These are phyloP conservation scores for Cephalopholis sonnerati DNA, from an alignment of 2,113 vertebrate genomes.

Conservation along the genomic window DNA sequence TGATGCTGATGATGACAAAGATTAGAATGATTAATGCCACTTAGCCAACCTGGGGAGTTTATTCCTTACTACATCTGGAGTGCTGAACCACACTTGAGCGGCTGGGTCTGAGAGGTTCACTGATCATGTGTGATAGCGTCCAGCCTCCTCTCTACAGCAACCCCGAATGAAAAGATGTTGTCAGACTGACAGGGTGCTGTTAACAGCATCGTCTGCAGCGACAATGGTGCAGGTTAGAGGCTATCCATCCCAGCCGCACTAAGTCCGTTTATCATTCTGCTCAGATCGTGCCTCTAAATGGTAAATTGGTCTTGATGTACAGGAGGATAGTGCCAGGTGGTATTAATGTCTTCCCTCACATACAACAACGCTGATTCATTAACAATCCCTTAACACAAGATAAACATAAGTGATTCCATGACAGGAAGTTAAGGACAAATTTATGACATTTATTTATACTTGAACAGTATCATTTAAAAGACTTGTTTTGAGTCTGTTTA, in stretches of 20 bases:
- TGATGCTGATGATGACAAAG: conserved; percentile 40
- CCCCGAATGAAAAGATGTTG: conserved; percentile 61
- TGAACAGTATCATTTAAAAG: not conserved
- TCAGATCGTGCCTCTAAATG: conserved; percentile 25
- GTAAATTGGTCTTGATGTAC: conserved; percentile 17
- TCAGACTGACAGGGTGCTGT: conserved; percentile 61
- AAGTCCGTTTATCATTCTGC: conserved; percentile 33
- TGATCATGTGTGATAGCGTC: conserved; percentile 55
- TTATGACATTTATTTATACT: not conserved
- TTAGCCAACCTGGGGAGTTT: conserved; percentile 27
- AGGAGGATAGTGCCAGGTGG: conserved; percentile 6
- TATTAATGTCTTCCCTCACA: conserved; percentile 10
- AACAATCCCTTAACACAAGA: not conserved
- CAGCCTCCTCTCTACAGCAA: conserved; percentile 31
- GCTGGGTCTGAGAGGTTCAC: conserved; percentile 57
- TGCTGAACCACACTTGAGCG: conserved; percentile 40
- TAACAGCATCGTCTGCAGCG: conserved; percentile 53
- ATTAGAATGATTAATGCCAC: conserved; percentile 56
- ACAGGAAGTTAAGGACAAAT: not conserved
- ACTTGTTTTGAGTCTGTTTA: not conserved
- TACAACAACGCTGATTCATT: not conserved
- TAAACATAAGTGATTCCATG: not conserved
- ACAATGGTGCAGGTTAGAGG: conserved; percentile 33
- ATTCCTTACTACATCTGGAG: conserved; percentile 9
- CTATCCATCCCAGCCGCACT: conserved; percentile 25